Percentiles rank a stretch among this genome's conserved stretches.
Evolutionary conservation across 35 echinoderm and acorn worm species (phyloP).

Genomic region (Ophiothrix spiculata): DNA sequence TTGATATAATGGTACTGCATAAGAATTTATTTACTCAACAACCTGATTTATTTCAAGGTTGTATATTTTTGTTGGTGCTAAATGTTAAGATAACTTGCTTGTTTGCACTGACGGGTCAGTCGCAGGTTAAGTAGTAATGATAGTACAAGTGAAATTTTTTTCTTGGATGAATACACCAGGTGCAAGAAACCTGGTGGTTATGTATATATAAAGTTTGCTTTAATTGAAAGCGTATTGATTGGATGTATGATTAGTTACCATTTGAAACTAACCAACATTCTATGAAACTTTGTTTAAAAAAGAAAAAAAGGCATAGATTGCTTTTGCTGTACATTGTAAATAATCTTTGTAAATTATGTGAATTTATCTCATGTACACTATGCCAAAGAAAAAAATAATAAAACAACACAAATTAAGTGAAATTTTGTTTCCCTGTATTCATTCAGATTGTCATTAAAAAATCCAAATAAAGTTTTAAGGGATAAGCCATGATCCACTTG

Average conservation of each 20-base stretch:
- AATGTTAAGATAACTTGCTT: background rate
- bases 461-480: too few species aligned
- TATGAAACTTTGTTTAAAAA: background rate
- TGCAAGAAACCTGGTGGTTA: background rate
- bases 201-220: background rate
- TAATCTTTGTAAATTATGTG: background rate
- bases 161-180: too few species aligned
- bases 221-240: background rate
- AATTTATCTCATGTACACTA: constrained; percentile 9
- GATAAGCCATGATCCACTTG: too few species aligned
- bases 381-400: constrained; percentile 16
- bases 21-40: background rate
- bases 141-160: too few species aligned
- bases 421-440: background rate
- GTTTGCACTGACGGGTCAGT: constrained; percentile 2
- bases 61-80: background rate
- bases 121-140: background rate
- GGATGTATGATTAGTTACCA: background rate
- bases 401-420: background rate
- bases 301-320: background rate
- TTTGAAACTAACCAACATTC: too few species aligned
- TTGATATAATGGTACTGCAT: background rate
- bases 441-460: background rate
- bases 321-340: background rate
- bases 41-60: background rate